Evolutionary conservation across 2,113 vertebrate genomes (phyloP), one percentile per base, ranked within the genome.

Genomic region (Oreochromis aureus): DNA sequence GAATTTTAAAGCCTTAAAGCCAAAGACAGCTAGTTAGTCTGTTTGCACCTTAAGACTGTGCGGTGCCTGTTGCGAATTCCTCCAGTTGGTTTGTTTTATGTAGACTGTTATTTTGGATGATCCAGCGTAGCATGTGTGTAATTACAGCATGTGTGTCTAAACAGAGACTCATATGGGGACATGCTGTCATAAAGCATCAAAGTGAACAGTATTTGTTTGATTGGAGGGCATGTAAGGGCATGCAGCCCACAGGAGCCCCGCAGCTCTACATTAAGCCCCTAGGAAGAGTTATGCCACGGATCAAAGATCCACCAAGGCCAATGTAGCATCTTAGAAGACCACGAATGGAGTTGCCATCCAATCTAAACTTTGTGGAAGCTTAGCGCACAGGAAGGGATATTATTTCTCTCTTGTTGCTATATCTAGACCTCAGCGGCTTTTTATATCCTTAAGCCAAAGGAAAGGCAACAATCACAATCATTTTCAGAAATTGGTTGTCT

Each of bases 71-170:
- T 69, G n/a, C 59, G 76, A 89, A 82, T 86, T 91, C 87, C 79
- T 83, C 76, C 46, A 44, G 56, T 59, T 59, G 87, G 58, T 91
- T 92, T 90, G 81, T 93, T 90, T 95, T 85, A 89, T 85, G 85
- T 53, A 84, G 83, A 92, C 90, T 93, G 85, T 93, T 93, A 93
- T 94, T 95, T 94, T 44, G 89, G 87, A 92, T 86, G 88, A 91
- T 89, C 87, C 82, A 48, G 34, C 86, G 24, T 22, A 55, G 86
- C 79, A 30, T 69, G 86, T 86, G 90, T 89, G 54, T 95, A 95
- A 95, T 95, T 94, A 95, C 10, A 89, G 93, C 83, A 88, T 84
- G 84, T 80, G 89, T 87, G 84, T 90, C 93, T 85, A 93, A 94
- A 93, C 89, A 86, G 87, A 90, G 81, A 41, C 83, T 86, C 86